Evolutionary conservation across 2,888 invertebrate species (phyloP).

Genomic region (Neria commutata): DNA sequence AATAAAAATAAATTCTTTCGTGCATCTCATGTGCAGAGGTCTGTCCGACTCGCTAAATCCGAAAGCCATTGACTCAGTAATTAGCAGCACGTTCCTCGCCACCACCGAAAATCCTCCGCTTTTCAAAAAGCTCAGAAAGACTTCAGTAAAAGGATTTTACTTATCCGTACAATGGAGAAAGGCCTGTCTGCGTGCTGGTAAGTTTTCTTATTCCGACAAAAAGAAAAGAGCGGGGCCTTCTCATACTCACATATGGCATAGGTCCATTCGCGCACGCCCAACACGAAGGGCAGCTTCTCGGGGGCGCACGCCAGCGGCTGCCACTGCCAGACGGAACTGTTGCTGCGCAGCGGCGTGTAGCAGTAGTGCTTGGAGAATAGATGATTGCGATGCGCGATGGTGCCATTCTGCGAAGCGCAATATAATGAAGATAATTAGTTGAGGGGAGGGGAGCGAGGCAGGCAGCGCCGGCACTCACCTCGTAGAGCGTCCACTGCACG

Average conservation of each 20-base stretch:
- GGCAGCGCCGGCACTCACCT: conserved; percentile 25
- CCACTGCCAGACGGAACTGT: conserved; percentile 46
- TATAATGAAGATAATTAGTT: background rate
- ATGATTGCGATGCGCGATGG: conserved; percentile 40
- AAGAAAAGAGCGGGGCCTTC: too few species aligned
- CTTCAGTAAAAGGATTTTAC: too few species aligned
- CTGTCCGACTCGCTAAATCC: too few species aligned
- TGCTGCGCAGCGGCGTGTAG: conserved; percentile 34
- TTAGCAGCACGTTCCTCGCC: too few species aligned
- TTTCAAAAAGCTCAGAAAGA: too few species aligned
- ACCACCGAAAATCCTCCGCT: too few species aligned
- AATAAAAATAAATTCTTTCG: too few species aligned
- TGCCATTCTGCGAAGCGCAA: conserved; percentile 41
- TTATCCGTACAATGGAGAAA: too few species aligned
- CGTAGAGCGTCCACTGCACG: conserved; percentile 39
- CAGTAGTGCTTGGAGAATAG: conserved; percentile 49
- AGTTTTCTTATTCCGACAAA: too few species aligned
- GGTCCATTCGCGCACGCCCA: conserved; percentile 51
- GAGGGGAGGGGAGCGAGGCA: background rate
- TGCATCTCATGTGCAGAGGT: too few species aligned
- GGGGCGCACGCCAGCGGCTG: conserved; percentile 49
- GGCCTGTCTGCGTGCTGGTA: too few species aligned
- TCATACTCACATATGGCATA: conserved; percentile 52
- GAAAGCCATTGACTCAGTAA: too few species aligned
- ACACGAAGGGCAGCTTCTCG: conserved; percentile 43